phyloP scores from a whole-genome alignment of 2,797 vertebrate genomes.

The Pelobates cultripes region DNA sequence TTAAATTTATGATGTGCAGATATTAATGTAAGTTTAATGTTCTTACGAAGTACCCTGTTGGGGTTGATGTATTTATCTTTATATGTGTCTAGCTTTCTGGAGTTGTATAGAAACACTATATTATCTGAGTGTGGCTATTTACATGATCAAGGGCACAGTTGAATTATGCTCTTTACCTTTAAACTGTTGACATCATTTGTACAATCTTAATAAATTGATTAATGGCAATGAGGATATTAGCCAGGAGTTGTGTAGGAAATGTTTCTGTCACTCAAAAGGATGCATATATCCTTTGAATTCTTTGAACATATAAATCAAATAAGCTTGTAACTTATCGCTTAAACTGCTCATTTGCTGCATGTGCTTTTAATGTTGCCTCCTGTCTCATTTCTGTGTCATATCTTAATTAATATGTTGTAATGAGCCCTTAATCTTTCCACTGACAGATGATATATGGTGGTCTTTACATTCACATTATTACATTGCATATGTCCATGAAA shows the following conservation, averaged over 20 bases:
- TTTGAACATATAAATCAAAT: slow-evolving; percentile 30
- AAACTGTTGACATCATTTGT: not conserved
- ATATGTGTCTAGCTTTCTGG: not conserved
- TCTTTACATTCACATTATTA: not conserved
- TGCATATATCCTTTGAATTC: slow-evolving; percentile 27
- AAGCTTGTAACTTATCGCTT: slow-evolving; percentile 18
- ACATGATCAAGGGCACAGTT: not conserved
- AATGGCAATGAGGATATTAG: slow-evolving; percentile 9
- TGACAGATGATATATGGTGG: slow-evolving; percentile 3
- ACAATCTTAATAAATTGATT: not conserved
- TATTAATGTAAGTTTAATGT: no score
- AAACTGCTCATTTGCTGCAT: slow-evolving; percentile 21
- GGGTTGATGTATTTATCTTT: no score
- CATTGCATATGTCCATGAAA: not conserved
- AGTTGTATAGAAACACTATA: not conserved
- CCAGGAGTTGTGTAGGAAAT: slow-evolving; percentile 22
- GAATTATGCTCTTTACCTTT: not conserved
- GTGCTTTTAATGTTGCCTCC: slow-evolving; percentile 26
- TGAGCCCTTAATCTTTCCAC: slow-evolving; percentile 17
- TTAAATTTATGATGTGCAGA: no score
- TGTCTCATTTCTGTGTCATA: slow-evolving; percentile 25
- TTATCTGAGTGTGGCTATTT: not conserved
- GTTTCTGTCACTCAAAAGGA: slow-evolving; percentile 10
- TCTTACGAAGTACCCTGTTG: no score
- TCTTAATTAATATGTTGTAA: slow-evolving; percentile 27